A percentile compares a stretch with the other conserved stretches of the same genome.
Conservation (phyloP, 2,888 invertebrate species). For the Rotaria socialis region DNA sequence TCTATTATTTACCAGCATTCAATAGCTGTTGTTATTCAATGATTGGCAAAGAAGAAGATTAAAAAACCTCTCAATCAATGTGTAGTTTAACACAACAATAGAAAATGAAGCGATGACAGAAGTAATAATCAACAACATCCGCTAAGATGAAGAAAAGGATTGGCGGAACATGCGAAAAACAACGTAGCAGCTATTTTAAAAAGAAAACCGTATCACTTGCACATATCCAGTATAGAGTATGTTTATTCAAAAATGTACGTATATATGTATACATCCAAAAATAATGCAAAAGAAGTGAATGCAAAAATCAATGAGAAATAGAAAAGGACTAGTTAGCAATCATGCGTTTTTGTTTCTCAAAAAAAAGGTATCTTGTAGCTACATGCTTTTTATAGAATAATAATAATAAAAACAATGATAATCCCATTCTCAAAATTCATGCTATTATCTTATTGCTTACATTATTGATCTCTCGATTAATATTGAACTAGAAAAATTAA, state of each 20-base stretch:
- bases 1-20: background rate
- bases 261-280: background rate
- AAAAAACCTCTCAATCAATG: background rate
- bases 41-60: background rate
- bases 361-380: background rate
- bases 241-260: background rate
- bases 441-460: background rate
- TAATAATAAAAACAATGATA: background rate
- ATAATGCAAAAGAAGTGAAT: no score
- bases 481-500: background rate
- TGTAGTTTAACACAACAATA: background rate
- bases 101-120: background rate
- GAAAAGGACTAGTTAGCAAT: background rate
- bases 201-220: background rate
- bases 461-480: background rate
- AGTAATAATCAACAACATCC: no score
- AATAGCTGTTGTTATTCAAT: background rate
- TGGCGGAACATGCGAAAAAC: background rate
- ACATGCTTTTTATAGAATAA: background rate
- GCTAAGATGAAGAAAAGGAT: background rate
- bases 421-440: constrained; percentile 1
- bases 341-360: background rate
- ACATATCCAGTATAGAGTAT: background rate
- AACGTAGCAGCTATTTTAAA: background rate
- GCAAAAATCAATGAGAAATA: background rate